Conservation (phyloP, 1,140 invertebrate genomes). For the Venturia canescens region DNA sequence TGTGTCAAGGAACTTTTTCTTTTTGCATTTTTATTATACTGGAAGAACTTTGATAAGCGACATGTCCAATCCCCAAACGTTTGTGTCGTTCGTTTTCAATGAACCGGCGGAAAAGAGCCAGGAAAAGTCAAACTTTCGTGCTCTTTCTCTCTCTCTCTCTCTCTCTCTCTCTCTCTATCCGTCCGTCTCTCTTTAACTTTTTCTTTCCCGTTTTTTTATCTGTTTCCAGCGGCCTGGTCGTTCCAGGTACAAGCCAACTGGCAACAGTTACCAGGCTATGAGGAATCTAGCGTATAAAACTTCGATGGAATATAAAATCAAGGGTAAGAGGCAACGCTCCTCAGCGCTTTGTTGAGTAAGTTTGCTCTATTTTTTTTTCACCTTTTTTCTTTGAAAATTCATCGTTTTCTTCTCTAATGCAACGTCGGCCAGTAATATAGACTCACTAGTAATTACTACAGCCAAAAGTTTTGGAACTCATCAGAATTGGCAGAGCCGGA, state of each 20-base stretch:
- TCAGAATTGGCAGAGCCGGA: neutral
- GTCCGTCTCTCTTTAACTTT: neutral
- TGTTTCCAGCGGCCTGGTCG: neutral
- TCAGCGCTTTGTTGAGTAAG: constrained; percentile 1
- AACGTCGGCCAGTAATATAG: neutral
- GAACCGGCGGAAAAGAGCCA: neutral
- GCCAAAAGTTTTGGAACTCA: neutral
- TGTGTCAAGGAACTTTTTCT: no score
- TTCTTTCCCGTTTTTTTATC: neutral
- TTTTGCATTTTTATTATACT: no score
- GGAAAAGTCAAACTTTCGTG: constrained; percentile 1
- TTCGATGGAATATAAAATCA: constrained; percentile 24
- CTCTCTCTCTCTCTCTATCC: neutral
- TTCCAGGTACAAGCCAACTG: neutral
- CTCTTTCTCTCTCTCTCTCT: neutral
- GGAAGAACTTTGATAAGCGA: no score
- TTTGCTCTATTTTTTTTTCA: neutral
- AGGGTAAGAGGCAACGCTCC: neutral
- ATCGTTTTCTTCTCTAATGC: neutral
- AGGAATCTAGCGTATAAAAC: neutral
- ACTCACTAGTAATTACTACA: neutral
- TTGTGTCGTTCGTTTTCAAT: neutral
- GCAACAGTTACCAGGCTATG: neutral
- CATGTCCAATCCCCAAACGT: no score
- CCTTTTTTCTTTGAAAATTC: neutral